Conservation (phyloP, 2,888 invertebrate species). For the Rapana venosa region DNA sequence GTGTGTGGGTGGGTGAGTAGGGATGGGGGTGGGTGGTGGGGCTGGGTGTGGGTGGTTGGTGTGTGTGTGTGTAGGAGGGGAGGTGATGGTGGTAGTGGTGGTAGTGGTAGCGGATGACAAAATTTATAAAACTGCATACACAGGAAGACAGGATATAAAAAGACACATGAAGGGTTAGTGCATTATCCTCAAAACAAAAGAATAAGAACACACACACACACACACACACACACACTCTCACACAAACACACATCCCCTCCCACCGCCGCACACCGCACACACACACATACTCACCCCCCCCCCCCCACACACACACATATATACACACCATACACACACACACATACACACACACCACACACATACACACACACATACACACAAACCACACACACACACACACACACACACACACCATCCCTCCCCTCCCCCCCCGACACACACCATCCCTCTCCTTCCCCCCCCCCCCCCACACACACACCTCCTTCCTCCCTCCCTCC, state of each 20-base stretch:
- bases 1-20: too few species aligned
- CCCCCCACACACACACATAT: neutral
- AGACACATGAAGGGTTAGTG: too few species aligned
- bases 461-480: too few species aligned
- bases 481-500: too few species aligned
- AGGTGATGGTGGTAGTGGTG: too few species aligned
- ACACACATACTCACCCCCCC: neutral
- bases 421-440: neutral
- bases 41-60: too few species aligned
- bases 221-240: neutral
- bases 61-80: too few species aligned
- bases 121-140: too few species aligned
- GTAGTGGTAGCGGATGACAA: too few species aligned
- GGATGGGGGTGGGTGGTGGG: too few species aligned
- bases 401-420: constrained; percentile 1
- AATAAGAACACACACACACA: neutral
- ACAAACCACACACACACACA: neutral
- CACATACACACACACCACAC: constrained; percentile 15
- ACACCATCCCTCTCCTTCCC: too few species aligned
- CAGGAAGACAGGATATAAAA: too few species aligned
- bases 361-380: constrained; percentile 19
- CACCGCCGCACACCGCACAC: neutral
- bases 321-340: constrained; percentile 10
- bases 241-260: neutral
- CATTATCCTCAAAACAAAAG: neutral